These are phyloP conservation scores for Microtus pennsylvanicus DNA, from an alignment of 2,113 vertebrate genomes.

Conservation along the genomic window DNA sequence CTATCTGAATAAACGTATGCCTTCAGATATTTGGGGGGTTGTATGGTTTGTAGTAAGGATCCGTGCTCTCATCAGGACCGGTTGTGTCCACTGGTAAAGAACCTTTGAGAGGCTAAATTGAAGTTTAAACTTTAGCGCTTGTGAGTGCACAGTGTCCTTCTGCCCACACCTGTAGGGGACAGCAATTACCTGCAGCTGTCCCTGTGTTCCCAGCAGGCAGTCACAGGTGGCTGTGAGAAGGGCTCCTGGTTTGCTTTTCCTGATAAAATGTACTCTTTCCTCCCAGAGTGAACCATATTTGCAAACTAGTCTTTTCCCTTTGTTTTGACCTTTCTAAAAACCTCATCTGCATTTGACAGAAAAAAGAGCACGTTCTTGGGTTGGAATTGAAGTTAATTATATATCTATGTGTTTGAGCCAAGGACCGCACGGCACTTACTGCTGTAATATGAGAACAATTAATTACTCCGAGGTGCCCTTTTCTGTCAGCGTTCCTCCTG, in stretches of 20 bases:
- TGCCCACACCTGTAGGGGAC: background rate
- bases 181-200: too few species aligned
- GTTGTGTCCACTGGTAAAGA: background rate
- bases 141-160: background rate
- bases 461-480: background rate
- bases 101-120: background rate
- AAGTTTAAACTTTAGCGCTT: background rate
- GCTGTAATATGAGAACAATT: background rate
- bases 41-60: background rate
- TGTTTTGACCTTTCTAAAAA: background rate
- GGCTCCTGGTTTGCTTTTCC: background rate
- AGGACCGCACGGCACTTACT: background rate
- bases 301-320: background rate
- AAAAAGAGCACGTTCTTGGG: slow-evolving; percentile 23
- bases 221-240: background rate
- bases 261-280: background rate
- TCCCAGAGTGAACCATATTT: background rate
- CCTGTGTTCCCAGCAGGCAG: background rate
- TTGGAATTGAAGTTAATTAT: slow-evolving; percentile 2
- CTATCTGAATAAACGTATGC: background rate
- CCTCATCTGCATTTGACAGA: slow-evolving; percentile 33
- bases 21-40: background rate
- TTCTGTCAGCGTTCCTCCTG: background rate
- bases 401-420: background rate
- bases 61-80: background rate